Base-by-base conservation (phyloP, 2,888 invertebrate genomes). In the Athalia cordata region DNA sequence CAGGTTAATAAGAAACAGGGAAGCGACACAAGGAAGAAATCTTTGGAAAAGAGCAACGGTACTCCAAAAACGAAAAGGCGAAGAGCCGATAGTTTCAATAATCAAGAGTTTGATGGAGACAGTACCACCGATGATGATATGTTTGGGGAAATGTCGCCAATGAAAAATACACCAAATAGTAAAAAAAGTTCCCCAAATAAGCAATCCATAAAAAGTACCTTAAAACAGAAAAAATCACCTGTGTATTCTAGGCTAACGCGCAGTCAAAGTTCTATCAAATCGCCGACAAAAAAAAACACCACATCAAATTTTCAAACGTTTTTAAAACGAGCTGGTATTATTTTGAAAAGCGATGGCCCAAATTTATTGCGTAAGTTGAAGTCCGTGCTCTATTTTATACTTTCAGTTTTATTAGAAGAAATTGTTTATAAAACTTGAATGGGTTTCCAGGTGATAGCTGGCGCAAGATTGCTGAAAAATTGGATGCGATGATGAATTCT, bases 321-420 rank as follows among this genome's bases (percentile, higher is more conserved):
- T 82, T 81, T 89, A 3, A 77, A 79, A 11, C 77, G 79, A 65
- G 84, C 82, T 13, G 89, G 89, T 13, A 84, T 89, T 45, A 81
- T 76, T 52, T 78, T 87, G 43, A 80, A 80, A 15, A 11, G 70
- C 15, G 82, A 81, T 45, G 84, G 84, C 15, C 81, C 83, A n/a
- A 83, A 86, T 78, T 57, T 78, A 64, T 82, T 87, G 68, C 81
- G 85, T 86, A 82, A 72, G 78, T 62, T 8, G 72, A 8, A 11
- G 45, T 70, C 13, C 66, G 76, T 15, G 50, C 57, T 77, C 11
- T 43, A 57, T 77, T 77, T 29, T 50, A 15, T 61, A 55, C 29
- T 29, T 29, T 29, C 29, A 29, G 29, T 29, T 29, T 50, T 13
- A 79, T 57, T 43, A 43, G 64, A 57, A 62, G 59, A 66, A 68